Base-by-base conservation (phyloP, 2,888 invertebrate genomes). In the Chrysolina haemoptera region DNA sequence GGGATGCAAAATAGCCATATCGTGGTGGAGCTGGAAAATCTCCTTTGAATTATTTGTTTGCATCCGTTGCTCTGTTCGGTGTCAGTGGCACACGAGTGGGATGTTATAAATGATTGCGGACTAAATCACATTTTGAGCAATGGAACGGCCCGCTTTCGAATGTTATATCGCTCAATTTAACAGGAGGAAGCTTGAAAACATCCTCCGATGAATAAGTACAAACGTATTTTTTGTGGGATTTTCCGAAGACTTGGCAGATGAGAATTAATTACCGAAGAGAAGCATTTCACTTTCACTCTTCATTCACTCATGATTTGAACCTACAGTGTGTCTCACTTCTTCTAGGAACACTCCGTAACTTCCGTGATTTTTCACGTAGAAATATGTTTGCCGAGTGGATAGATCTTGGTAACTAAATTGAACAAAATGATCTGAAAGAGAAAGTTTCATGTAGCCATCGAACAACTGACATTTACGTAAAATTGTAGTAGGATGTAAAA, bases 81-180 rank as follows among this genome's bases (percentile, higher is more conserved):
- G 76, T 76, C 76, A 73, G 62, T 53, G 62, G 68, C 76, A 76
- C 71, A 73, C 73, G 62, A 68, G 68, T 65, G 66, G 62, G 70
- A 55, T 50, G 70, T 73, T 76, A 76, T 76, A 73, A 76, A 76
- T 76, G 76, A 73, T 70, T 68, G 62, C 59, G 62, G 65, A 73
- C 68, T 76, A 71, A 76, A 71, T 71, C 76, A 71, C 71, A 59
- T 55, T 67, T 67, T 67, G 67, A 53, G 67, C 20, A 40, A 18
- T 35, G 53, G 18, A 40, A 35, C 27, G 16, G 20, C 35, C 53
- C 27, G 43, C n/a, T n/a, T 64, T 22, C 20, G 50, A 20, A 53
- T 50, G 53, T 67, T 67, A 67, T 53, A 53, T 53, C 53, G 67
- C 40, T 43, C 67, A 50, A 67, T 67, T 67, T 55, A 41, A 14